Percentiles rank a stretch among this genome's conserved stretches.
phyloP scores from a whole-genome alignment of 2,797 vertebrate genomes.

The Coreius guichenoti region DNA sequence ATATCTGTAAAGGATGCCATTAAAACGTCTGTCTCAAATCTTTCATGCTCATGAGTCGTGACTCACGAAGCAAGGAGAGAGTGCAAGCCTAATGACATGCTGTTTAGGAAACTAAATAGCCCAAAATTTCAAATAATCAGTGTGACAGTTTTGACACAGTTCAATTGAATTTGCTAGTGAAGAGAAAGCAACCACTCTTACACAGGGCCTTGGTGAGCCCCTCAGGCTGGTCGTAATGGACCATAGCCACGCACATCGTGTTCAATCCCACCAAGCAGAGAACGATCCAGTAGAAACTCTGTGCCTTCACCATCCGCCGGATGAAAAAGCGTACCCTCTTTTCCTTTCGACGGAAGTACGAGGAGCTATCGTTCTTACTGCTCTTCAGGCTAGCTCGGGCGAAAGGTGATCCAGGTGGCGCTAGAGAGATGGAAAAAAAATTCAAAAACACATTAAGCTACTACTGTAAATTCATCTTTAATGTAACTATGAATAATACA shows the following conservation, averaged over 20 bases:
- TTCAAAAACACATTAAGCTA: neutral
- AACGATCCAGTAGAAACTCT: constrained; percentile 97
- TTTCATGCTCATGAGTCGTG: neutral
- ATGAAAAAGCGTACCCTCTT: constrained; percentile 95
- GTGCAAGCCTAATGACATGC: neutral
- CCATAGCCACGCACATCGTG: constrained; percentile 93
- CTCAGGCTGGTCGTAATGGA: constrained; percentile 93
- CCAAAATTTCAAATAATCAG: neutral
- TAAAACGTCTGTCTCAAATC: neutral
- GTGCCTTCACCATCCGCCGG: constrained; percentile 96
- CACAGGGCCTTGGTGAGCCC: constrained; percentile 91
- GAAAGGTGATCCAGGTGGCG: constrained; percentile 88
- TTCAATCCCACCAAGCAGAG: constrained; percentile 96
- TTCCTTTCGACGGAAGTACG: constrained; percentile 94
- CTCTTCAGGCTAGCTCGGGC: constrained; percentile 93
- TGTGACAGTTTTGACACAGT: neutral
- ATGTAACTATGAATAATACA: neutral
- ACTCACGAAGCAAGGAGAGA: neutral
- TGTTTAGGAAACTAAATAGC: neutral
- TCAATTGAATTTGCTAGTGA: neutral
- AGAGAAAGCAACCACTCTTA: constrained; percentile 69
- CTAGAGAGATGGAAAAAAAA: constrained; percentile 52
- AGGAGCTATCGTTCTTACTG: constrained; percentile 88
- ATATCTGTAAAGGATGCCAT: neutral
- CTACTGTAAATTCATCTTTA: neutral